phyloP scores from a whole-genome alignment of 1,140 invertebrate genomes.

The Cherax destructor region DNA sequence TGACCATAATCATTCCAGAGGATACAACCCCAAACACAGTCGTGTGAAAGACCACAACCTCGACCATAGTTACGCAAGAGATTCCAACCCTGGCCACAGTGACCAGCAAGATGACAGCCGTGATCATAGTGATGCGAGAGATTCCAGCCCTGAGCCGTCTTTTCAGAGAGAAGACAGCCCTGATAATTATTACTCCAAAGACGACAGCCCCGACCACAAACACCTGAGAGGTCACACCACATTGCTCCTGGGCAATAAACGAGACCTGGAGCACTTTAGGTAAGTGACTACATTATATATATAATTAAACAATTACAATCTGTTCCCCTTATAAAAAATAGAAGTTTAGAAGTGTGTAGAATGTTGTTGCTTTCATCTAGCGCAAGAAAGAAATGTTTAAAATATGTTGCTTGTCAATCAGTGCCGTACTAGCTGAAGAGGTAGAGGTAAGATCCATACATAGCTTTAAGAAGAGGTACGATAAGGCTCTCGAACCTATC shows the following conservation, averaged over 20 bases:
- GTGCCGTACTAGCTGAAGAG: too few species aligned
- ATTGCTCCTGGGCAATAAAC: constrained; percentile 87
- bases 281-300: constrained; percentile 72
- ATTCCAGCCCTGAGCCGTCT: not conserved
- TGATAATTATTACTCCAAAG: not conserved
- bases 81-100: not conserved
- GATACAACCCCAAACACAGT: too few species aligned
- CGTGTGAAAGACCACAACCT: not conserved
- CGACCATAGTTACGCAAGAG: not conserved
- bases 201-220: not conserved
- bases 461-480: too few species aligned
- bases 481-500: too few species aligned
- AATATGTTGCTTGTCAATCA: too few species aligned
- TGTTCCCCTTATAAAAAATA: too few species aligned
- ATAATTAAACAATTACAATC: too few species aligned
- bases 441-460: too few species aligned
- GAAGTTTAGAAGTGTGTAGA: too few species aligned
- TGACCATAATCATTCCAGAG: too few species aligned
- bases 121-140: not conserved
- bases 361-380: too few species aligned
- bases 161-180: not conserved
- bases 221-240: constrained; percentile 76
- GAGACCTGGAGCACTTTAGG: constrained; percentile 88
- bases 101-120: not conserved
- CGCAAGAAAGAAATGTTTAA: too few species aligned